These are phyloP conservation scores for Motacilla tschutschensis DNA, from an alignment of 2,113 vertebrate species.

Conservation along the genomic window DNA sequence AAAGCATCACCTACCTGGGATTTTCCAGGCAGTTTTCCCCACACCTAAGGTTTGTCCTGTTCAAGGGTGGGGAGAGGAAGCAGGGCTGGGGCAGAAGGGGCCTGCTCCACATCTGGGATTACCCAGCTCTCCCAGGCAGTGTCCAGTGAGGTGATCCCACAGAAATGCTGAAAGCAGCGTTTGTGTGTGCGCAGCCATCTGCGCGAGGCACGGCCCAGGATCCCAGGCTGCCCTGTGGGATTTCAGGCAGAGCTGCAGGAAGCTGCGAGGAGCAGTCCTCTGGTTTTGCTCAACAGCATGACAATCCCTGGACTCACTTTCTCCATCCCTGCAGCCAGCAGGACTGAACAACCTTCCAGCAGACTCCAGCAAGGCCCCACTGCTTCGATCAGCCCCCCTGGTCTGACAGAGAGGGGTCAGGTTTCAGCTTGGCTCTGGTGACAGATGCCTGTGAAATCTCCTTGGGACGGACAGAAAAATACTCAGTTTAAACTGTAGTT, in stretches of 20 bases:
- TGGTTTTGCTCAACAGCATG: constrained; percentile 33
- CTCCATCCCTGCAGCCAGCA: not conserved
- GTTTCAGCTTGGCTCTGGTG: constrained; percentile 7
- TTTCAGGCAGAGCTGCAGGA: constrained; percentile 18
- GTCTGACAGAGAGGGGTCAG: not conserved
- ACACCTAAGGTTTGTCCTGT: fast-evolving
- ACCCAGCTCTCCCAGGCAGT: not conserved
- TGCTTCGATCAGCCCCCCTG: not conserved
- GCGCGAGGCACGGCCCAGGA: not conserved
- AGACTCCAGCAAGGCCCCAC: not conserved
- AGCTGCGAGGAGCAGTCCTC: not conserved
- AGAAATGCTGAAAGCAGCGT: not conserved
- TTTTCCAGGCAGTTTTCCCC: not conserved
- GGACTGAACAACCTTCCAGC: not conserved
- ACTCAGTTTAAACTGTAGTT: not conserved
- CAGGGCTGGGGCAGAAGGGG: not conserved
- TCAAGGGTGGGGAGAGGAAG: not conserved
- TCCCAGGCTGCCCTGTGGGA: not conserved
- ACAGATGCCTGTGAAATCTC: constrained; percentile 33
- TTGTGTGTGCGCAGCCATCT: not conserved
- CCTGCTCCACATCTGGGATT: not conserved
- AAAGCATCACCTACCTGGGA: fast-evolving
- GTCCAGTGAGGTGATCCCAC: not conserved
- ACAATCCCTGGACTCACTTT: constrained; percentile 26
- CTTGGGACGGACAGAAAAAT: constrained; percentile 4